These are phyloP conservation scores for Lutjanus argentimaculatus DNA, from an alignment of 2,797 vertebrate species.

Conservation along the genomic window DNA sequence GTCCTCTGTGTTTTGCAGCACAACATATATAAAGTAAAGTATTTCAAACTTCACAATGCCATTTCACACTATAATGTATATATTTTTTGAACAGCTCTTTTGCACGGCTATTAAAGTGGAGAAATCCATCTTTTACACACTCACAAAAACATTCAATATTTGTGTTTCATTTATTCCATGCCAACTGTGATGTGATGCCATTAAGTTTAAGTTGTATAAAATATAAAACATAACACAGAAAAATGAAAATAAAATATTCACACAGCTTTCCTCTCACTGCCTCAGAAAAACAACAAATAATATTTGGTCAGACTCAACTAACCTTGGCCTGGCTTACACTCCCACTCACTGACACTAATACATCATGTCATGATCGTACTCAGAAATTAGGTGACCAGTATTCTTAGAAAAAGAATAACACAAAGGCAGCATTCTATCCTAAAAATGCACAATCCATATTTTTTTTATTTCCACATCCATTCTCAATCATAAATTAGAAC, in stretches of 20 bases:
- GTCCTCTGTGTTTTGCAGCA: background rate
- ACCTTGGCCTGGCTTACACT: slow-evolving; percentile 35
- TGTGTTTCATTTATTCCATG: background rate
- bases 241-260: background rate
- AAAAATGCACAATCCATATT: background rate
- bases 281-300: slow-evolving; percentile 37
- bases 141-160: background rate
- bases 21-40: background rate
- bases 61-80: no score
- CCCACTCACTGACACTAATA: slow-evolving; percentile 34
- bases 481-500: background rate
- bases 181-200: background rate
- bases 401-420: background rate
- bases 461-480: background rate
- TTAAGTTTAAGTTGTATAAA: background rate
- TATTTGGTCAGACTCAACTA: slow-evolving; percentile 27
- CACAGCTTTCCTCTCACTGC: background rate
- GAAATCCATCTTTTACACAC: background rate
- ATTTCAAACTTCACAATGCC: background rate
- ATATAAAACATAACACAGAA: background rate
- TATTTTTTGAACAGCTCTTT: no score
- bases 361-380: slow-evolving; percentile 46
- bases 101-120: background rate
- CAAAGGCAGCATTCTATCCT: background rate
- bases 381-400: background rate